Evolutionary conservation across 2,113 vertebrate genomes (phyloP), one percentile per base, ranked within the genome.

Genomic region (Oryzias celebensis): DNA sequence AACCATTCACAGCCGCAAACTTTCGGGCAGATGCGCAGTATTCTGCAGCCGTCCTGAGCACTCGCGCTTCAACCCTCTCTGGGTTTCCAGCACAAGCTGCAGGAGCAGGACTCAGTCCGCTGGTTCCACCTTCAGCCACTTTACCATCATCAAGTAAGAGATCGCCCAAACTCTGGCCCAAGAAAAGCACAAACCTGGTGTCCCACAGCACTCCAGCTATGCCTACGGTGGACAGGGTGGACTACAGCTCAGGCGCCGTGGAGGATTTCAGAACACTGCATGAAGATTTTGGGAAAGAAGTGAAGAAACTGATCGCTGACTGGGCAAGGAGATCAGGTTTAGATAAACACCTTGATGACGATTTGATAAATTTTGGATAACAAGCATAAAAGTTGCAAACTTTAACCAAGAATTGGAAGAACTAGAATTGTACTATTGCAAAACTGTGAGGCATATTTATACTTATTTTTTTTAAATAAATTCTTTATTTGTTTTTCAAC

Each of bases 271-370:
- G 47, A 13, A 77, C 84, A 54, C 43, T 93, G 26, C 91, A 93
- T 3, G 82, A 88, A n/a, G 75, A 81, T 28, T 92, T 86, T 60
- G 92, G 92, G 22, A 86, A 88, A 69, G 92, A 93, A 57, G 83
- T 94, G 24, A 75, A 57, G 63, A 69, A 67, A 43, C 82, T 91
- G 53, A 83, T 90, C 52, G 65, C 65, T 1, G 62, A 80, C 7
- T 85, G 80, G 86, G 72, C 68, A 47, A 88, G 58, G 62, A 82
- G 23, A 53, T 36, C 48, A 47, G 51, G 3, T 16, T 49, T 17
- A 16, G 73, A 14, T 13, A 41, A 14, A 6, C 51, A 3, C 14
- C 56, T 41, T 46, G 53, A 43, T n/a, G 67, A 76, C 42, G 67
- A 52, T 58, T 62, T 90, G 22, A 92, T 91, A n/a, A 83, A 90